These are phyloP conservation scores for Helicoverpa assulta DNA, from an alignment of 2,888 invertebrate species.

Conservation along the genomic window DNA sequence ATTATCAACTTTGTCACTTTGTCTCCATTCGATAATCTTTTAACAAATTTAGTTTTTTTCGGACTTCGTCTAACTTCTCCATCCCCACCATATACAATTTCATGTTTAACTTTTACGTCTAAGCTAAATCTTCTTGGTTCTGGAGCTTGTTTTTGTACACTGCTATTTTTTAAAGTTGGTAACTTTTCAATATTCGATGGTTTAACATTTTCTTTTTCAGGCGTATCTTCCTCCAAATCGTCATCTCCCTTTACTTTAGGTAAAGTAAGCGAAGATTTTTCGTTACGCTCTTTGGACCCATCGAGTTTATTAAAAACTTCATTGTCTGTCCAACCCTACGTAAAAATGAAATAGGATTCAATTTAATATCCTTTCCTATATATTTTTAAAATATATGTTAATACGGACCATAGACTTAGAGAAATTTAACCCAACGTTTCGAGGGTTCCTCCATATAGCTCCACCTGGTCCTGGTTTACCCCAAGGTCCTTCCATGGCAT, in stretches of 20 bases:
- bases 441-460: conserved; percentile 93
- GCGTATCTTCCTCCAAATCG: conserved; percentile 69
- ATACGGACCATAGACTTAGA: conserved; percentile 93
- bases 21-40: conserved; percentile 79
- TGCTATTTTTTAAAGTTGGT: conserved; percentile 75
- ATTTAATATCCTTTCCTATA: neutral
- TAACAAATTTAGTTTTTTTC: conserved; percentile 78
- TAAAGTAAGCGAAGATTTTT: conserved; percentile 87
- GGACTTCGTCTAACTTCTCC: conserved; percentile 69
- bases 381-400: conserved; percentile 3
- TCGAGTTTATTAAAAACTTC: conserved; percentile 81
- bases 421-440: conserved; percentile 93
- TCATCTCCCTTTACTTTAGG: conserved; percentile 88
- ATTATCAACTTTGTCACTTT: conserved; percentile 72
- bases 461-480: conserved; percentile 93
- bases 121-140: conserved; percentile 59
- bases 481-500: conserved; percentile 90
- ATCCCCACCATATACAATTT: conserved; percentile 50
- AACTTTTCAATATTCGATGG: conserved; percentile 74
- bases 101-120: conserved; percentile 59
- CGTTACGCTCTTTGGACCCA: conserved; percentile 73
- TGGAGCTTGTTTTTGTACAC: conserved; percentile 59
- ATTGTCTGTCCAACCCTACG: conserved; percentile 87
- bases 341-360: conserved; percentile 4
- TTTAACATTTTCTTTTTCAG: conserved; percentile 75